A percentile compares a stretch with the other conserved stretches of the same genome.
Evolutionary conservation across 2,888 invertebrate genomes (phyloP).

Genomic region (Agrotis ipsilon): DNA sequence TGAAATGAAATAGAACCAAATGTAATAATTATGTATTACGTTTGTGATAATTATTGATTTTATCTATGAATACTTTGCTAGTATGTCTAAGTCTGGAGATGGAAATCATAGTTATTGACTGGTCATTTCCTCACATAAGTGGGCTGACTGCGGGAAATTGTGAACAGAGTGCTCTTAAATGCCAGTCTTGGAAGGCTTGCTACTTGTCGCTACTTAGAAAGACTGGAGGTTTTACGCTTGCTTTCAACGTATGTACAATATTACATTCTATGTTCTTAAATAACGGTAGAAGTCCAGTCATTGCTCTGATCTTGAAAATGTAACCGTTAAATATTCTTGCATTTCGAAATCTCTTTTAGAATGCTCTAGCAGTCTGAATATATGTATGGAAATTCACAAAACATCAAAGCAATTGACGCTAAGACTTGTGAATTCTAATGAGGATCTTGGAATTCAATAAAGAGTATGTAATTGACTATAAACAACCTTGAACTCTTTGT

Average conservation of each 20-base stretch:
- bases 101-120: slow-evolving; percentile 19
- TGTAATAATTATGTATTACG: too few species aligned
- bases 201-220: slow-evolving; percentile 3
- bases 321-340: background rate
- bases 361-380: slow-evolving; percentile 9
- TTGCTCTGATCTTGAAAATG: background rate
- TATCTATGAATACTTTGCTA: background rate
- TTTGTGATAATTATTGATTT: slow-evolving; percentile 5
- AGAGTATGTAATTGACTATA: slow-evolving; percentile 9
- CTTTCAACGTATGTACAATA: background rate
- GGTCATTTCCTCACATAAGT: slow-evolving; percentile 21
- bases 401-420: slow-evolving; percentile 41
- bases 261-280: background rate
- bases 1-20: too few species aligned
- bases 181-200: slow-evolving; percentile 1
- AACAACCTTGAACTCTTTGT: slow-evolving; percentile 15
- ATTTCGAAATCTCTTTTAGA: slow-evolving; percentile 8
- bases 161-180: slow-evolving; percentile 18
- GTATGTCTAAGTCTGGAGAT: slow-evolving; percentile 6
- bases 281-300: background rate
- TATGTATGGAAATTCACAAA: slow-evolving; percentile 40
- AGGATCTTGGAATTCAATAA: slow-evolving; percentile 24
- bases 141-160: slow-evolving; percentile 11
- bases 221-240: slow-evolving; percentile 2
- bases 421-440: slow-evolving; percentile 39